A percentile compares a stretch with the other conserved stretches of the same genome.
These are phyloP conservation scores for Loriculus beryllinus DNA, from an alignment of 2,797 vertebrate species.

Conservation along the genomic window DNA sequence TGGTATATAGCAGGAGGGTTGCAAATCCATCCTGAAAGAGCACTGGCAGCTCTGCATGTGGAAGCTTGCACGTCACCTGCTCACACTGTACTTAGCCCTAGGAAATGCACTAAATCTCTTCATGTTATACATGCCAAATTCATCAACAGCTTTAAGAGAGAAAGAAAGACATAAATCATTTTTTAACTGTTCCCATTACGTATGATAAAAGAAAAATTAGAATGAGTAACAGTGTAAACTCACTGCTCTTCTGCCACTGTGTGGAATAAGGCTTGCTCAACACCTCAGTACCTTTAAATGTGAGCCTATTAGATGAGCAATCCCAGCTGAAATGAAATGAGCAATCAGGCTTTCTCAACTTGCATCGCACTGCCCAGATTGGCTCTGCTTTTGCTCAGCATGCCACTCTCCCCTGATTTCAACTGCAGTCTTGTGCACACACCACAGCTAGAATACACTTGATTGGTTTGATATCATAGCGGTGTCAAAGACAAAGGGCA, in stretches of 20 bases:
- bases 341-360: background rate
- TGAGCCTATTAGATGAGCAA: background rate
- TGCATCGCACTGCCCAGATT: background rate
- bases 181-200: background rate
- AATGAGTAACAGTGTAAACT: background rate
- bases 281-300: background rate
- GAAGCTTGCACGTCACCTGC: background rate
- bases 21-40: background rate
- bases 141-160: slow-evolving; percentile 5
- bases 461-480: background rate
- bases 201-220: background rate
- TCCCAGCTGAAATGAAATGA: background rate
- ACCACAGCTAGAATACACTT: background rate
- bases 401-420: background rate
- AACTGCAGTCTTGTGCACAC: rapidly evolving
- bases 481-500: background rate
- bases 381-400: background rate
- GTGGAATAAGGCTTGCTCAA: background rate
- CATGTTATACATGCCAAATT: slow-evolving; percentile 10
- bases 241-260: slow-evolving; percentile 12
- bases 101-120: slow-evolving; percentile 30
- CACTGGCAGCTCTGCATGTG: background rate
- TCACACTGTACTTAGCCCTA: background rate
- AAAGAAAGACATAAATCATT: background rate
- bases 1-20: background rate